A percentile compares a stretch with the other conserved stretches of the same genome.
phyloP scores from a whole-genome alignment of 2,797 vertebrate species.

The Poecilia wingei region DNA sequence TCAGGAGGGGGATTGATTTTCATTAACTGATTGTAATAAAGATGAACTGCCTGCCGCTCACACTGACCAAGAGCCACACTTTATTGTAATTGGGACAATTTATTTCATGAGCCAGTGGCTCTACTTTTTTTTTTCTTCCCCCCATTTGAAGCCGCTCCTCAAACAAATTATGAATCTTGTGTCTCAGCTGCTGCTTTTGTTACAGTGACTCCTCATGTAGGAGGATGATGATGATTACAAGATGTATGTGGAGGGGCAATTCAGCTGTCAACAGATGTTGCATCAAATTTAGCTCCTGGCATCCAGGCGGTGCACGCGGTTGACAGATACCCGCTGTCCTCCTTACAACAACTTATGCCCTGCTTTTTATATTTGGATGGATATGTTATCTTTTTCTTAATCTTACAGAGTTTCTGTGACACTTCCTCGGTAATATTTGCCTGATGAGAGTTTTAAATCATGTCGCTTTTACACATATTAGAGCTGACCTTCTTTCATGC shows the following conservation, averaged over 20 bases:
- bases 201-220: constrained; percentile 30
- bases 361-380: constrained; percentile 41
- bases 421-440: constrained; percentile 14
- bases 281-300: constrained; percentile 47
- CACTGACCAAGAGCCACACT: constrained; percentile 87
- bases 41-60: constrained; percentile 84
- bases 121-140: constrained; percentile 60
- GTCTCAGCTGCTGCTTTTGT: constrained; percentile 43
- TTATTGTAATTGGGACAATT: constrained; percentile 89
- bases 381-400: constrained; percentile 26
- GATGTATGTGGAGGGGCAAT: constrained; percentile 27
- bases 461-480: constrained; percentile 27
- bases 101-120: constrained; percentile 84
- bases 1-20: constrained; percentile 90
- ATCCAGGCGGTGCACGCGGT: constrained; percentile 26
- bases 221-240: constrained; percentile 38
- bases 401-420: constrained; percentile 11
- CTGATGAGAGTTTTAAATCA: constrained; percentile 12
- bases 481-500: constrained; percentile 1
- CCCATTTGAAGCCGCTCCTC: constrained; percentile 46
- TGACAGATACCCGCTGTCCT: constrained; percentile 39
- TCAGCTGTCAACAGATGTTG: constrained; percentile 50
- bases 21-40: constrained; percentile 91
- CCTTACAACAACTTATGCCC: constrained; percentile 45
- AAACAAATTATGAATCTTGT: constrained; percentile 51